Conservation (phyloP, 1,140 invertebrate species). For the Caenorhabditis briggsae region DNA sequence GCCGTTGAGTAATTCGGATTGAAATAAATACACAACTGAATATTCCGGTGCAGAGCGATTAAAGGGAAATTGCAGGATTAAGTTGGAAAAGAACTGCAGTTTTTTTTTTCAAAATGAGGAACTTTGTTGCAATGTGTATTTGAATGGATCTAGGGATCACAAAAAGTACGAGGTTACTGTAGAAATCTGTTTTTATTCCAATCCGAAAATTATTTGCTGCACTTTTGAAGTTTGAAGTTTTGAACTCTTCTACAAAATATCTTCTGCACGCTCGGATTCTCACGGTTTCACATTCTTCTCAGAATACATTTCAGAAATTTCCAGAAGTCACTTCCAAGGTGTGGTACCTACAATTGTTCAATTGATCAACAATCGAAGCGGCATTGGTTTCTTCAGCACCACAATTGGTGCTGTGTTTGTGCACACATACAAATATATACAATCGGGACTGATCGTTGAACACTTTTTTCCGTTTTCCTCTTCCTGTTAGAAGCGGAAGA, state of each 20-base stretch:
- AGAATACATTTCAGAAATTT: too few relatives aligned
- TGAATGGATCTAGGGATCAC: too few relatives aligned
- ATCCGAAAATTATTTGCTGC: too few relatives aligned
- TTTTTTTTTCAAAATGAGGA: too few relatives aligned
- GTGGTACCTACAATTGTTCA: slow-evolving; percentile 23
- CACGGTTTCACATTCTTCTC: too few relatives aligned
- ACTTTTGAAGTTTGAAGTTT: too few relatives aligned
- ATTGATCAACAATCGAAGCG: slow-evolving; percentile 24
- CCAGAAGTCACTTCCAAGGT: not conserved
- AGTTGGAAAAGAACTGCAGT: not conserved
- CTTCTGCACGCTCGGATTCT: too few relatives aligned
- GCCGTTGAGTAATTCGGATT: not conserved
- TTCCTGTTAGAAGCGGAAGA: not conserved
- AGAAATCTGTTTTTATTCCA: too few relatives aligned
- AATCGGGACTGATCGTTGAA: slow-evolving; percentile 33
- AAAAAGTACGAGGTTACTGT: too few relatives aligned
- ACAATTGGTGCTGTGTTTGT: slow-evolving; percentile 5
- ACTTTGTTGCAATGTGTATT: not conserved
- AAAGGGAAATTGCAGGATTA: not conserved
- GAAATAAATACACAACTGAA: slow-evolving; percentile 1
- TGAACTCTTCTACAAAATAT: too few relatives aligned
- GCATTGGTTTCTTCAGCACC: slow-evolving; percentile 18
- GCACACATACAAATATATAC: not conserved
- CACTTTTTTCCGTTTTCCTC: not conserved
- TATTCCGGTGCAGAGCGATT: slow-evolving; percentile 41